Conservation (phyloP, 2,888 invertebrate species). For the Xanthia icteritia region DNA sequence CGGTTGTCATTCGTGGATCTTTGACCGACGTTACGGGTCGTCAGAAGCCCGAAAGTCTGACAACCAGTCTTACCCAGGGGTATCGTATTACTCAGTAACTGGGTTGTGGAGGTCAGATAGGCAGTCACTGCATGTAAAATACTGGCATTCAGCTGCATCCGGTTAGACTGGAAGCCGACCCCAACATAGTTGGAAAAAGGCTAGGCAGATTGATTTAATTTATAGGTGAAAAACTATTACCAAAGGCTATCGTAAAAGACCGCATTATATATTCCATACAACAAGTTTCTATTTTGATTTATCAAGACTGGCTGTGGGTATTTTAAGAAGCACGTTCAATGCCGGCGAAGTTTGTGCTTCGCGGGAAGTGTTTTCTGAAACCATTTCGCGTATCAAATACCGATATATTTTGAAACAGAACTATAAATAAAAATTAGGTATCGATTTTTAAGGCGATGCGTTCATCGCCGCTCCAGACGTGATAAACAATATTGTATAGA, state of each 20-base stretch:
- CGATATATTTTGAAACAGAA: slow-evolving; percentile 29
- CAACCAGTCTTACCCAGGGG: too few species aligned
- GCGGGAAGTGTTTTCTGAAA: slow-evolving; percentile 33
- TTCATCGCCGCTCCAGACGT: slow-evolving; percentile 19
- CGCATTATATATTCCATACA: slow-evolving; percentile 45
- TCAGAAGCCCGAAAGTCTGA: too few species aligned
- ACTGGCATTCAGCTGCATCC: too few species aligned
- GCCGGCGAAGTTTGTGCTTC: slow-evolving; percentile 34
- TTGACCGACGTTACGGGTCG: too few species aligned
- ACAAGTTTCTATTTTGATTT: slow-evolving; percentile 59
- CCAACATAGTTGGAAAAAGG: too few species aligned
- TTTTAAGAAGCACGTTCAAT: slow-evolving; percentile 53
- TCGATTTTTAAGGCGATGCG: slow-evolving; percentile 38
- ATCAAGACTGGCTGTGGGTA: slow-evolving; percentile 57
- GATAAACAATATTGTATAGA: background rate
- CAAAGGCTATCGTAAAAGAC: slow-evolving; percentile 11
- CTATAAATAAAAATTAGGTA: slow-evolving; percentile 46
- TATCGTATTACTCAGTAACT: too few species aligned
- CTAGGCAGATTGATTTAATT: background rate
- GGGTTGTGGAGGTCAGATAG: too few species aligned
- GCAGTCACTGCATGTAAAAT: too few species aligned
- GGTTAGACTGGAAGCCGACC: too few species aligned
- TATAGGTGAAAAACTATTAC: background rate
- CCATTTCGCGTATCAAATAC: slow-evolving; percentile 26
- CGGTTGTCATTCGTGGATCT: too few species aligned